Conservation (phyloP, 2,797 vertebrate genomes). For the Tangara arthus region DNA sequence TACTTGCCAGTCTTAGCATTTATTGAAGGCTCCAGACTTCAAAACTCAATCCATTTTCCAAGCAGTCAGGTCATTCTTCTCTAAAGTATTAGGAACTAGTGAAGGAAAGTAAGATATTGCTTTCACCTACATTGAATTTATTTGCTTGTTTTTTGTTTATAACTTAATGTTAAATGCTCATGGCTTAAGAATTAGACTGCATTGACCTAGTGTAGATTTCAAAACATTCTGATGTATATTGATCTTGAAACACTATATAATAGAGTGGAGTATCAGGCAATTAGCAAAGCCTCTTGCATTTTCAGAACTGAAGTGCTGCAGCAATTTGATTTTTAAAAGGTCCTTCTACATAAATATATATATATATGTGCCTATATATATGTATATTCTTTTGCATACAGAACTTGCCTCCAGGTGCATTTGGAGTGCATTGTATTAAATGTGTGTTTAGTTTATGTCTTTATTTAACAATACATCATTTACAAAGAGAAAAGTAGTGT, state of each 20-base stretch:
- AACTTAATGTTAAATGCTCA: neutral
- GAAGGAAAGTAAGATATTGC: neutral
- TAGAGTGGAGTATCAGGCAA: neutral
- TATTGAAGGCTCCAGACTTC: neutral
- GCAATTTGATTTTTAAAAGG: neutral
- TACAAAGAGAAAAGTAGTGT: neutral
- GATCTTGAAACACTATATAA: neutral
- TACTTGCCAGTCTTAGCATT: neutral
- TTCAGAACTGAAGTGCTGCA: neutral
- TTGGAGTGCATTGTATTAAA: neutral
- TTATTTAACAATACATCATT: neutral
- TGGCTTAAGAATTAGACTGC: neutral
- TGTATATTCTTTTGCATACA: neutral
- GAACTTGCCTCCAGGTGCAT: neutral
- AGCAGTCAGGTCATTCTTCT: neutral
- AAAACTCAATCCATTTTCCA: neutral
- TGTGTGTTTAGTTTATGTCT: neutral
- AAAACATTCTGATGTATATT: neutral
- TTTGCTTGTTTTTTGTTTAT: neutral
- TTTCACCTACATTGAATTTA: neutral
- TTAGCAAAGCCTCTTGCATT: neutral
- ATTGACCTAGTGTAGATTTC: neutral
- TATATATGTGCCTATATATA: no score
- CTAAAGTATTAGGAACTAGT: neutral
- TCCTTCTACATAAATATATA: neutral